A percentile compares a stretch with the other conserved stretches of the same genome.
Conservation (phyloP, 2,888 invertebrate species). For the Archips xylosteana region DNA sequence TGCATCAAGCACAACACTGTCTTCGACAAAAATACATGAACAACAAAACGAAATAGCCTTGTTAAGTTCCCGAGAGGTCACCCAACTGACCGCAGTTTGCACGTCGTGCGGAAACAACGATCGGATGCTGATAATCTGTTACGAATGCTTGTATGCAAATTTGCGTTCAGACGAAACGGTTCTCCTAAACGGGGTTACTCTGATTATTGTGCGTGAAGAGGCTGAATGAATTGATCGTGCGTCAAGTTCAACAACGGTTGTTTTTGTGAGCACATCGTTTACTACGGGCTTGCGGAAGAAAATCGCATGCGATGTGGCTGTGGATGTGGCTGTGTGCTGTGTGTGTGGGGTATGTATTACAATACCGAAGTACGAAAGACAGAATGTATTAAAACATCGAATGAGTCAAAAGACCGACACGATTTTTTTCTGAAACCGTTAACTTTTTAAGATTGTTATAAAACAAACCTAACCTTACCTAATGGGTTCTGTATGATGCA, state of each 20-base stretch:
- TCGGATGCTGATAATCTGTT: conserved; percentile 56
- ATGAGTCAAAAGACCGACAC: no score
- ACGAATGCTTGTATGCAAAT: conserved; percentile 74
- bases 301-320: neutral
- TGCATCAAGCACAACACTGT: no score
- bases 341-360: no score
- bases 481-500: no score
- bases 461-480: no score
- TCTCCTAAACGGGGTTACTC: conserved; percentile 70
- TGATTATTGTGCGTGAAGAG: conserved; percentile 76
- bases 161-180: conserved; percentile 66
- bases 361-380: no score
- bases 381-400: no score
- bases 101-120: conserved; percentile 58
- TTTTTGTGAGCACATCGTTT: conserved; percentile 28
- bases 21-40: neutral
- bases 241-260: conserved; percentile 46
- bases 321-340: no score
- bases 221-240: conserved; percentile 56
- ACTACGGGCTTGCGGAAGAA: conserved; percentile 4
- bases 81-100: conserved; percentile 45
- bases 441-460: no score
- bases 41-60: neutral
- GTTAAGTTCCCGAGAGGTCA: conserved; percentile 21
- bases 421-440: no score